A percentile compares a stretch with the other conserved stretches of the same genome.
Conservation (phyloP, 35 echinoderm and acorn worm genomes). For the Apostichopus parvimensis region DNA sequence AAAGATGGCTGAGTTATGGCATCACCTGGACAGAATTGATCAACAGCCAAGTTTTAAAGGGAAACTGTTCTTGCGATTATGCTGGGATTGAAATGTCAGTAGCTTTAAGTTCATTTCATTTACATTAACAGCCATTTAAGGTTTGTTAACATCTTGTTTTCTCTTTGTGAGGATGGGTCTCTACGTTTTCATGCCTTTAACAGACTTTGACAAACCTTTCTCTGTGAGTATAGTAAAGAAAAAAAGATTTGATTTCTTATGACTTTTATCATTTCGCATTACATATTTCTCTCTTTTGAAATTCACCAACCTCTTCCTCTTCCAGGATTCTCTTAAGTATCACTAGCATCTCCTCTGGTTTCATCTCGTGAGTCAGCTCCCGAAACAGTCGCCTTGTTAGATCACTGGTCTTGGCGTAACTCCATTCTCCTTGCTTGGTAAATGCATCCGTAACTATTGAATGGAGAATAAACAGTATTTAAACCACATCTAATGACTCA, state of each 20-base stretch:
- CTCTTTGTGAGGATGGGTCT: too few relatives aligned
- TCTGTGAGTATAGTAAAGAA: not conserved
- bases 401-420: not conserved
- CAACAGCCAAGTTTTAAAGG: too few relatives aligned
- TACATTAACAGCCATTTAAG: too few relatives aligned
- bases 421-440: slow-evolving; percentile 36
- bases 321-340: slow-evolving; percentile 34
- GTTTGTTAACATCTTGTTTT: too few relatives aligned
- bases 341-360: not conserved
- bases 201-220: not conserved
- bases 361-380: slow-evolving; percentile 11
- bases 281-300: not conserved
- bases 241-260: not conserved
- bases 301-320: slow-evolving; percentile 34
- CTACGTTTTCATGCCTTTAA: too few relatives aligned
- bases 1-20: too few relatives aligned
- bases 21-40: too few relatives aligned
- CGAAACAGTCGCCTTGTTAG: not conserved
- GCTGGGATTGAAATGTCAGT: too few relatives aligned
- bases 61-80: too few relatives aligned
- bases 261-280: not conserved
- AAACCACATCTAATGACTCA: too few relatives aligned
- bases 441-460: slow-evolving; percentile 18
- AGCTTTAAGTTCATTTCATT: not conserved
- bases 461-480: too few relatives aligned